Conservation (phyloP, 2,888 invertebrate species). For the Polylopha cassiicola region DNA sequence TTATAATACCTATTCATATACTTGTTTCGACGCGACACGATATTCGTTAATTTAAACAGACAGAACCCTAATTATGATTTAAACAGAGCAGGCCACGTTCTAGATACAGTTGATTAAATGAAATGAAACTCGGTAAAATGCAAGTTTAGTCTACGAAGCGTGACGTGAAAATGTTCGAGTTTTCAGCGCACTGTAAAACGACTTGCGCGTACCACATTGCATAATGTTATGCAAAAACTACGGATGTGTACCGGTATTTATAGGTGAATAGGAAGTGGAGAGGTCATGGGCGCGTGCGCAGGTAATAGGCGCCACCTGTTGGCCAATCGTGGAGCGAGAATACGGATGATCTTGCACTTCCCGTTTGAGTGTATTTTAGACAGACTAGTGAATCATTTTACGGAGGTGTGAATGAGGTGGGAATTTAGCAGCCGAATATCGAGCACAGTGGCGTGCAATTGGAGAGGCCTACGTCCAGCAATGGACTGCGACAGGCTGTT, state of each 20-base stretch:
- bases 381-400: too few relatives aligned
- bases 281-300: slow-evolving; percentile 36
- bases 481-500: too few relatives aligned
- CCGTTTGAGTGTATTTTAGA: slow-evolving; percentile 37
- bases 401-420: too few relatives aligned
- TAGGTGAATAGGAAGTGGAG: slow-evolving; percentile 25
- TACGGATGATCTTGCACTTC: slow-evolving; percentile 26
- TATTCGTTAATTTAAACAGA: neutral
- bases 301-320: slow-evolving; percentile 31
- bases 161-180: slow-evolving; percentile 23
- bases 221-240: slow-evolving; percentile 26
- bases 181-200: slow-evolving; percentile 24
- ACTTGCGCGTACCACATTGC: slow-evolving; percentile 20
- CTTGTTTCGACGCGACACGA: too few relatives aligned
- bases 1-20: too few relatives aligned
- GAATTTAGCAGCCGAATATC: too few relatives aligned
- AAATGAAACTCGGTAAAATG: slow-evolving; percentile 7
- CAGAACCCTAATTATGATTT: slow-evolving; percentile 5
- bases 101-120: slow-evolving; percentile 6
- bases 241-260: slow-evolving; percentile 34
- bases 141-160: slow-evolving; percentile 12
- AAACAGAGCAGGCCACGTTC: slow-evolving; percentile 2
- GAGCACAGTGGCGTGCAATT: too few relatives aligned
- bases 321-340: slow-evolving; percentile 21
- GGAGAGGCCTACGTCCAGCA: too few relatives aligned